Evolutionary conservation across 2,888 invertebrate species (phyloP).

Genomic region (Colletes collaris): DNA sequence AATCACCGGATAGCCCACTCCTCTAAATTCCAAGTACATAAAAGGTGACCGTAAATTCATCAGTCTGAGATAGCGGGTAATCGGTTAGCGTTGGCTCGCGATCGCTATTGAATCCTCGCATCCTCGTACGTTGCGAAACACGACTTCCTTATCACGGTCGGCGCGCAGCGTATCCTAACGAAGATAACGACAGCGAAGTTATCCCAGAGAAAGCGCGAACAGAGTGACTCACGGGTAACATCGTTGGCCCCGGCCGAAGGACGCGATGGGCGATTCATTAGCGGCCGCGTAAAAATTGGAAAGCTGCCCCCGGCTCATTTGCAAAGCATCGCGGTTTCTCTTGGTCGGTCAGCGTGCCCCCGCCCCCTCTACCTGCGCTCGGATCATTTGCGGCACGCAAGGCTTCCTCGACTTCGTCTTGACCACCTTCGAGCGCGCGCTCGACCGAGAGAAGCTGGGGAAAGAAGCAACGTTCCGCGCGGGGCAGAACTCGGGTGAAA

Average conservation of each 20-base stretch:
- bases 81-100: too few species aligned
- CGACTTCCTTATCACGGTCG: constrained; percentile 8
- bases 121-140: too few species aligned
- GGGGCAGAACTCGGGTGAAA: constrained; percentile 19
- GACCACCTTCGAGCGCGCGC: constrained; percentile 10
- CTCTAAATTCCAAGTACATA: too few species aligned
- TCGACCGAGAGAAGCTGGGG: neutral
- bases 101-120: too few species aligned
- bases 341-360: neutral
- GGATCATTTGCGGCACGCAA: constrained; percentile 66
- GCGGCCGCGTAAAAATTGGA: constrained; percentile 62
- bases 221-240: constrained; percentile 32
- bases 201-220: constrained; percentile 4
- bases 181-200: constrained; percentile 10
- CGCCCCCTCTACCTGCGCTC: constrained; percentile 20
- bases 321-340: constrained; percentile 60
- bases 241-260: constrained; percentile 44
- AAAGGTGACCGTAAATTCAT: too few species aligned
- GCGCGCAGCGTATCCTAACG: neutral
- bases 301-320: constrained; percentile 65
- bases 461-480: constrained; percentile 34
- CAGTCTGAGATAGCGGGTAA: too few species aligned
- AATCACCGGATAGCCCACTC: too few species aligned
- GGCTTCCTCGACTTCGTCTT: constrained; percentile 48
- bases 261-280: constrained; percentile 66